Conservation (phyloP, 2,888 invertebrate species). For the Luffia ferchaultella region DNA sequence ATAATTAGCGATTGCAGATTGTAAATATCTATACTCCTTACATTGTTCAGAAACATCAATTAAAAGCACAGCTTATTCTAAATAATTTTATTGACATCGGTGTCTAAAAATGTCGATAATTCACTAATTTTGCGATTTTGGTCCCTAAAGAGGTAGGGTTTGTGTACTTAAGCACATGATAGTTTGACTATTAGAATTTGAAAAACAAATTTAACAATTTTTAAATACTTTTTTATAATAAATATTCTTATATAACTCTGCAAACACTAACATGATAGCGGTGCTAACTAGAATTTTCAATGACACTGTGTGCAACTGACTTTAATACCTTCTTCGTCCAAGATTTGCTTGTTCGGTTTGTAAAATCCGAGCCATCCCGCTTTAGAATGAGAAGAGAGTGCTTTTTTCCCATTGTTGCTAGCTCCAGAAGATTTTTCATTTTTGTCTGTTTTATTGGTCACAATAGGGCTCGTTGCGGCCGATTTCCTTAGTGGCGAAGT, state of each 20-base stretch:
- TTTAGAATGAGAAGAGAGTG: constrained; percentile 12
- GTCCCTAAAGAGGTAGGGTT: neutral
- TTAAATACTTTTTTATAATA: neutral
- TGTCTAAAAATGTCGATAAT: neutral
- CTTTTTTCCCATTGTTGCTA: constrained; percentile 16
- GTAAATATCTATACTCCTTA: neutral
- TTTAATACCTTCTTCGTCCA: constrained; percentile 22
- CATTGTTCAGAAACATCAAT: neutral
- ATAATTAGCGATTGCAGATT: neutral
- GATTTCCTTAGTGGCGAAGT: constrained; percentile 17
- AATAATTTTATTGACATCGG: neutral
- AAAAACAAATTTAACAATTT: neutral
- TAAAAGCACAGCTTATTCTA: neutral
- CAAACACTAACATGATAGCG: neutral
- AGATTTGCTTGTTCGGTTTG: constrained; percentile 8
- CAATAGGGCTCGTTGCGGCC: constrained; percentile 17
- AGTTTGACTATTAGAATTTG: neutral
- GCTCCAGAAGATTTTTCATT: neutral
- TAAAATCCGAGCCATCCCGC: constrained; percentile 20
- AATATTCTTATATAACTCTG: neutral
- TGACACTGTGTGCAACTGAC: constrained; percentile 24
- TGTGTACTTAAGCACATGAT: neutral
- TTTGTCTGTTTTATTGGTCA: constrained; percentile 1
- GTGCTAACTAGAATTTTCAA: neutral
- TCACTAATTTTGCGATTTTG: too few relatives aligned